phyloP scores from a whole-genome alignment of 1,140 invertebrate genomes.

The Drosophila bocqueti region DNA sequence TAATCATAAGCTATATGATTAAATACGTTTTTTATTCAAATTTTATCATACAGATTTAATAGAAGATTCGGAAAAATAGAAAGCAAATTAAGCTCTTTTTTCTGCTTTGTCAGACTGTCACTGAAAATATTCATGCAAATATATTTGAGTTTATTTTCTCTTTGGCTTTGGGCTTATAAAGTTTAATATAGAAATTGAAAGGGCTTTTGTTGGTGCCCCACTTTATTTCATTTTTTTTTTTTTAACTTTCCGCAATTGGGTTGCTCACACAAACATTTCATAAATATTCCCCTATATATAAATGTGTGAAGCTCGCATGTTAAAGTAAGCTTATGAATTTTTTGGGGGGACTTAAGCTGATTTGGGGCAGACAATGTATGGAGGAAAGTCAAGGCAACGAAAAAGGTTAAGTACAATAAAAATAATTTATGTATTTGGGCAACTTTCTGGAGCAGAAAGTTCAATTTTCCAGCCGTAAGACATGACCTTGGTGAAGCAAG shows the following conservation, averaged over 20 bases:
- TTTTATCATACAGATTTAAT: not conserved
- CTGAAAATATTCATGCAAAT: not conserved
- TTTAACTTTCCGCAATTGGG: conserved; percentile 9
- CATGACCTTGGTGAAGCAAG: conserved; percentile 17
- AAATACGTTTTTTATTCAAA: not conserved
- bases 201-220: conserved; percentile 13
- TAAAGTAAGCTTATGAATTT: conserved; percentile 50
- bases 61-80: not conserved
- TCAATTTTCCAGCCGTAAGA: conserved; percentile 21
- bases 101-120: conserved; percentile 1
- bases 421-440: conserved; percentile 54
- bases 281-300: conserved; percentile 1
- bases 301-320: conserved; percentile 23
- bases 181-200: conserved; percentile 2
- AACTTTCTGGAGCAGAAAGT: conserved; percentile 39
- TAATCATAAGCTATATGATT: not conserved
- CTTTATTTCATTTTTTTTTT: conserved; percentile 19
- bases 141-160: conserved; percentile 14
- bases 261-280: conserved; percentile 12
- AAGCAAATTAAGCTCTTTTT: not conserved
- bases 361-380: conserved; percentile 31
- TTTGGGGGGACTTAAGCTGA: conserved; percentile 40
- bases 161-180: conserved; percentile 6
- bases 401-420: conserved; percentile 56
- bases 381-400: conserved; percentile 36